phyloP scores from a whole-genome alignment of 2,888 invertebrate species.

The Tiphia femorata region DNA sequence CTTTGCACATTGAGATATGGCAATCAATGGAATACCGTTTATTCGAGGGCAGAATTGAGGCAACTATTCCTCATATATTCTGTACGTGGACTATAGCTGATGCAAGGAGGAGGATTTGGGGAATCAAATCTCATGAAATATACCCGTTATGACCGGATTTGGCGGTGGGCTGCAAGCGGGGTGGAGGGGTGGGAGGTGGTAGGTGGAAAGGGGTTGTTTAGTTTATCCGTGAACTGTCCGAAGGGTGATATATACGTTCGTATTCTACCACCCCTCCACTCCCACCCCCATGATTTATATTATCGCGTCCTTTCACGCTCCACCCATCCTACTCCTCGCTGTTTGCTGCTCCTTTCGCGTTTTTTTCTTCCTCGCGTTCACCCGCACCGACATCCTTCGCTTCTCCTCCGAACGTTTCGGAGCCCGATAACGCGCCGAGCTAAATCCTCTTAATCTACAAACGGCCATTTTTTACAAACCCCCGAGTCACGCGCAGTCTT shows the following conservation, averaged over 20 bases:
- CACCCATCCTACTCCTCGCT: slow-evolving; percentile 2
- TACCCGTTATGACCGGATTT: slow-evolving; percentile 25
- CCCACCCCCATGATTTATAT: slow-evolving; percentile 47
- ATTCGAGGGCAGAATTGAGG: no score
- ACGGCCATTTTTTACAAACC: slow-evolving; percentile 41
- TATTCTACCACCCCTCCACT: slow-evolving; percentile 32
- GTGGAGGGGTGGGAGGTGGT: background rate
- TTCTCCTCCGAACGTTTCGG: background rate
- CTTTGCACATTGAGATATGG: no score
- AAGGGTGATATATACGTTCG: slow-evolving; percentile 42
- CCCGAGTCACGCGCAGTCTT: slow-evolving; percentile 38
- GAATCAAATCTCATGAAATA: slow-evolving; percentile 45
- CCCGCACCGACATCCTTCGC: background rate
- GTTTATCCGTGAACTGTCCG: slow-evolving; percentile 43
- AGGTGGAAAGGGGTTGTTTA: slow-evolving; percentile 27
- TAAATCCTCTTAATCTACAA: slow-evolving; percentile 48
- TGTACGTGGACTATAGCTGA: no score
- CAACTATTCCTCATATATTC: no score
- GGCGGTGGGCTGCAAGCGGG: slow-evolving; percentile 24
- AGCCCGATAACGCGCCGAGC: slow-evolving; percentile 39
- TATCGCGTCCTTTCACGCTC: slow-evolving; percentile 14
- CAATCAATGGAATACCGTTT: no score
- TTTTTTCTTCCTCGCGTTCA: slow-evolving; percentile 1
- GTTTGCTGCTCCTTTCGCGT: background rate
- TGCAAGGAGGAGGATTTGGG: no score